Evolutionary conservation across 2,888 invertebrate genomes (phyloP), one percentile per base, ranked within the genome.

Genomic region (Rhopalosiphum nymphaeae): DNA sequence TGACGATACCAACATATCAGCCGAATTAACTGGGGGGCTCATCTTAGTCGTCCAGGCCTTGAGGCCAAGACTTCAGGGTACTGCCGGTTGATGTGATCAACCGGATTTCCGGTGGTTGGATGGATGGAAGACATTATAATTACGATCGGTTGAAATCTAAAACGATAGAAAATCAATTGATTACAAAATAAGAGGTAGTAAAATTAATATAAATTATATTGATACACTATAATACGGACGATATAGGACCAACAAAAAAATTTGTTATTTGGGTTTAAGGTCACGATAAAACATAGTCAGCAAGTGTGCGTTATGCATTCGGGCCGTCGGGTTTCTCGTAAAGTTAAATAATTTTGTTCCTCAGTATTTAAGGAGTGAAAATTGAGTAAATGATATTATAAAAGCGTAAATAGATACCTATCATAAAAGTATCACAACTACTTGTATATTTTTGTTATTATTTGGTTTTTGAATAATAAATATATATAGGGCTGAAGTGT

Each of bases 1-100:
- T 61, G 94, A 94, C 67, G 94, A 91, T 91, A 94, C 86, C 91
- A 94, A 86, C 91, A 91, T 94, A 91, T 94, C 94, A 91, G 86
- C 86, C 44, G 91, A 86, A 94, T 90, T 86, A 44, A 94, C 91
- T n/a, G 94, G 91, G 25, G 94, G 94, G 85, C 94, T 94, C 94
- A 94, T 94, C 91, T 61, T 53, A 91, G 86, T 86, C 94, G 94
- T 86, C 94, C 67, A 46, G 94, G 91, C 90, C 94, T 57, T 49
- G 61, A 29, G 91, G 94, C 94, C 94, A 84, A 94, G 86, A 94
- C 94, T 91, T 94, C 61, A 21, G 86, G 87, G 9, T 29, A 36
- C 86, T 67, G 61, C 21, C 36, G 91, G 29, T 42, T 67, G 61
- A 49, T 53, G 61, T 21, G 53, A 26, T 53, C 44, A 94, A 87